Evolutionary conservation across 2,113 vertebrate species (phyloP).

Genomic region (Cheirogaleus medius): DNA sequence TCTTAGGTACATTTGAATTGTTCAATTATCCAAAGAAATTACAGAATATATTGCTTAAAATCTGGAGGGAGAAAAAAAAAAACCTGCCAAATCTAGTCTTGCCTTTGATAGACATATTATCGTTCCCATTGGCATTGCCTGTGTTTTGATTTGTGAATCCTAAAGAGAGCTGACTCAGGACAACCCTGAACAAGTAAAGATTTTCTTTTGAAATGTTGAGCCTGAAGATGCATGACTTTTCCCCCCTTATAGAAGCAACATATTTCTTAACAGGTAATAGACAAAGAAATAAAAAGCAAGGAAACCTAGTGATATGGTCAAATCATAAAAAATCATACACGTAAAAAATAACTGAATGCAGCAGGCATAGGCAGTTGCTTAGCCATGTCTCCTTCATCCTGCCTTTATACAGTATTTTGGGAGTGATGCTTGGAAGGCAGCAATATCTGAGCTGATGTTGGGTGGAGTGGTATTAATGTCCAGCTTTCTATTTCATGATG

Average conservation of each 20-base stretch:
- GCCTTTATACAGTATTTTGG: neutral
- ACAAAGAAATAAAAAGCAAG: neutral
- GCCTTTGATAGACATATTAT: neutral
- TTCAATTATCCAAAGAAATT: constrained; percentile 12
- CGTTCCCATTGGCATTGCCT: neutral
- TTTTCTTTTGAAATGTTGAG: neutral
- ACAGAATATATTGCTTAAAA: neutral
- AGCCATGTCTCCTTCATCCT: neutral
- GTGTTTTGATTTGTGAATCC: neutral
- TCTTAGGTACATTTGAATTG: neutral
- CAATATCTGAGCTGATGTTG: neutral
- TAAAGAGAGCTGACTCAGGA: neutral
- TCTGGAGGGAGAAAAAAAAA: neutral
- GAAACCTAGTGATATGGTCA: neutral
- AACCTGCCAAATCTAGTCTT: neutral
- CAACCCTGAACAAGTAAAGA: neutral
- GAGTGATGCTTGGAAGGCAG: neutral
- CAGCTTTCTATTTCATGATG: neutral
- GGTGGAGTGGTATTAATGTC: neutral
- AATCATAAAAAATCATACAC: no score
- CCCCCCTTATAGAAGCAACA: neutral
- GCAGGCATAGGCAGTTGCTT: neutral
- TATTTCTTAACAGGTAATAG: neutral
- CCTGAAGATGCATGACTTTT: neutral
- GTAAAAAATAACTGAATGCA: neutral